Base-by-base conservation (phyloP, 2,113 vertebrate species). In the Pangasianodon gigas region DNA sequence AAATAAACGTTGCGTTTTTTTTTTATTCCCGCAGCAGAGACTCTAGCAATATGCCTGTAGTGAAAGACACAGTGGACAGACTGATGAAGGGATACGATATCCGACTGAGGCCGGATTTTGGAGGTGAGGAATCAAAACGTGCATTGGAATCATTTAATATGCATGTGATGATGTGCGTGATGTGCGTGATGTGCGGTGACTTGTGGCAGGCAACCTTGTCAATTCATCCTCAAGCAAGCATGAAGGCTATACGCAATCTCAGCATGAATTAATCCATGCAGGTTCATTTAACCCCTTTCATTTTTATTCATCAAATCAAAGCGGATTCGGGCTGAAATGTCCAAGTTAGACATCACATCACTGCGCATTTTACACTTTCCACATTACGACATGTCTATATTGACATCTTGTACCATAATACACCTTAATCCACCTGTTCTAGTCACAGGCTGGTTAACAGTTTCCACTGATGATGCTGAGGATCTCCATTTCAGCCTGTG, bases 31-130 rank as follows among this genome's bases (percentile, higher is more conserved):
- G 98, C 96, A 96, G 96, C 94, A 99, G 97, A 97, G 98, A 99
- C 93, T 97, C 98, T 91, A 99, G 98, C 96, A 99, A 99, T 93
- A 99, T 99, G 98, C 98, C 98, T 90, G 96, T 99, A 96, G 98
- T 99, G 92, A 99, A 99, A 96, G 98, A 99, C 95, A 99, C 98
- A 51, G 98, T 99, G 97, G 98, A 99, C 96, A 97, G 98, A 94
- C 97, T 99, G 94, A 97, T 99, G 97, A 99, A 98, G 94, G 98
- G 98, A 96, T 99, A 99, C 96, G 98, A 99, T 96, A 99, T 99
- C 97, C 98, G 98, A 93, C 95, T 99, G 96, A 99, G 98, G 97
- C 98, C 98, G 94, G 98, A 99, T 99, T 99, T 99, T 93, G 98
- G 98, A 99, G 98, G 98, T 84, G 56, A 84, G 82, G 41, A 84